Conservation (phyloP, 1,140 invertebrate species). For the Andricus grossulariae region DNA sequence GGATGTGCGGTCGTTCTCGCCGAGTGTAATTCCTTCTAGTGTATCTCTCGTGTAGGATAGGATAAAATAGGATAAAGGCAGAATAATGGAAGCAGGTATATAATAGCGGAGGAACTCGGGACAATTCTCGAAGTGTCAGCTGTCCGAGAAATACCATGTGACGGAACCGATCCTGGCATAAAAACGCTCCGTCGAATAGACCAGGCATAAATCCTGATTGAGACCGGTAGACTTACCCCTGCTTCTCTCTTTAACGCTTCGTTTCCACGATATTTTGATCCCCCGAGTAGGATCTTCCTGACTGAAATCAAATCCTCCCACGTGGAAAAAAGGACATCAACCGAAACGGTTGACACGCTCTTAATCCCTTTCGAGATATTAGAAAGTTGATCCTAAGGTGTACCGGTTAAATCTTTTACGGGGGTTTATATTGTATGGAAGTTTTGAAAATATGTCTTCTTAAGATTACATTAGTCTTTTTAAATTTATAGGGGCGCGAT, state of each 20-base stretch:
- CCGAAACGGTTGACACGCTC: neutral
- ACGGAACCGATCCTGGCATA: conserved; percentile 4
- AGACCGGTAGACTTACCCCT: neutral
- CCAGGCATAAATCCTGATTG: conserved; percentile 14
- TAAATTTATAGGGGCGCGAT: neutral
- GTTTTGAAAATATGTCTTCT: neutral
- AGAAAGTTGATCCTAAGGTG: neutral
- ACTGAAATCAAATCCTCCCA: conserved; percentile 23
- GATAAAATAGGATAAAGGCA: neutral
- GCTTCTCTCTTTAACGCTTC: neutral
- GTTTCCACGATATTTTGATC: conserved; percentile 1
- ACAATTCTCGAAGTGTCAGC: conserved; percentile 48
- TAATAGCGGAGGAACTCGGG: neutral
- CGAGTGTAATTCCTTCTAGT: conserved; percentile 54
- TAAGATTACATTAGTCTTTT: conserved; percentile 12
- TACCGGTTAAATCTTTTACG: conserved; percentile 4
- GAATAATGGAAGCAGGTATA: neutral
- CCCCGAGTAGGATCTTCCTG: neutral
- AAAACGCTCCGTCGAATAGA: conserved; percentile 6
- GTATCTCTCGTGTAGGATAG: neutral
- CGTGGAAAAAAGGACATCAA: conserved; percentile 6
- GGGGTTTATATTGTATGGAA: no score
- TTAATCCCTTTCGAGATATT: neutral
- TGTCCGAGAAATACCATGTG: neutral
- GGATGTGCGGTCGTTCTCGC: conserved; percentile 55